Evolutionary conservation across 2,797 vertebrate species (phyloP).

Genomic region (Anabas testudineus): DNA sequence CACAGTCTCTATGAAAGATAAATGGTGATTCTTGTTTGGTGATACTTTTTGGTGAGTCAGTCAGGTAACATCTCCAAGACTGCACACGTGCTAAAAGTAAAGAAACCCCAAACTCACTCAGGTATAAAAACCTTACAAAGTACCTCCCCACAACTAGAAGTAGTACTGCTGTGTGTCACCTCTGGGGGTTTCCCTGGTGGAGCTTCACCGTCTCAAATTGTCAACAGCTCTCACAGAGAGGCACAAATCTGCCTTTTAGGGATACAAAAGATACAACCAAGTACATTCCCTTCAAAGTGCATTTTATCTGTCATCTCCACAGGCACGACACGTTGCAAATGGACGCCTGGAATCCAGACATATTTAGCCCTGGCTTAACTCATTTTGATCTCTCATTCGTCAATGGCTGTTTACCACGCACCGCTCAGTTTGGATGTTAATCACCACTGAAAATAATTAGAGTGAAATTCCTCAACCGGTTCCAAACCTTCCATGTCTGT

Average conservation of each 20-base stretch:
- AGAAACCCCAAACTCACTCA: too few relatives aligned
- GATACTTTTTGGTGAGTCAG: too few relatives aligned
- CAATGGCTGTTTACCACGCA: not conserved
- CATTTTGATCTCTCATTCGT: conserved; percentile 8
- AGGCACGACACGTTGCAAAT: not conserved
- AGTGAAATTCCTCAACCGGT: conserved; percentile 19
- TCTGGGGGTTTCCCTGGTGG: not conserved
- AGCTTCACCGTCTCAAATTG: not conserved
- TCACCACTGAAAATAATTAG: conserved; percentile 35
- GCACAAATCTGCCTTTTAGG: not conserved
- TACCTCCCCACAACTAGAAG: too few relatives aligned
- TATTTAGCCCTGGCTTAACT: conserved; percentile 1
- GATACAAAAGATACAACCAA: not conserved
- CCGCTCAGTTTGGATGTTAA: not conserved
- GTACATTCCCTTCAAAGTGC: not conserved
- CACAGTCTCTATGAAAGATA: too few relatives aligned
- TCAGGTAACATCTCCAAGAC: too few relatives aligned
- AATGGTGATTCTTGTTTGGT: too few relatives aligned
- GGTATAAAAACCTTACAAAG: too few relatives aligned
- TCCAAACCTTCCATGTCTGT: conserved; percentile 32
- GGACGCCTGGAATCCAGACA: not conserved
- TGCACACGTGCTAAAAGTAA: too few relatives aligned
- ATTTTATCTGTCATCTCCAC: conserved; percentile 2
- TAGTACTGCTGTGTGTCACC: not conserved
- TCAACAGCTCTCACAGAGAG: not conserved